Evolutionary conservation across 2,797 vertebrate species (phyloP), one percentile per base, ranked within the genome.

Genomic region (Garrulus glandarius): DNA sequence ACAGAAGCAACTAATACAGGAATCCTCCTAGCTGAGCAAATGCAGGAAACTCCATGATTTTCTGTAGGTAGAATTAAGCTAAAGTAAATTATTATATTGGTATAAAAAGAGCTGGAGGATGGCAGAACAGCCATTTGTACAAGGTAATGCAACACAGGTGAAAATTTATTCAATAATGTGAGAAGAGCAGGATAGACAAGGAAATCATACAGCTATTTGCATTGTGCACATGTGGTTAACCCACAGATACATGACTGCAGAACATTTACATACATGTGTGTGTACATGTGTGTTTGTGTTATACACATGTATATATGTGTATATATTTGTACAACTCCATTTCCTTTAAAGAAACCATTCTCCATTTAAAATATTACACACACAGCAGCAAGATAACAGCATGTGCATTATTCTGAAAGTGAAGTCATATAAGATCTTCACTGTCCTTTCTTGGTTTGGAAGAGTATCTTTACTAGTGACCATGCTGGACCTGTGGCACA

Each of bases 221-320:
- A 47, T 21, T 4, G 2, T 89, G 24, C 10, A 36, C 43, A 24
- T 60, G 16, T 5, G 23, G 5, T 56, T 80, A 81, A 52, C 41
- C 7, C 17, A 64, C 13, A 49, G 18, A 11, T 5, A 75, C 13
- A 32, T 44, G 64, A 34, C 6, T 64, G 30, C n/a, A 81, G n/a
- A 64, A 27, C 23, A 44, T 74, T 61, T 67, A 39, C 24, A 18
- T 37, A 9, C 3, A 0, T 56, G 7, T 22, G 9, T 34, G 6
- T 37, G 3, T 22, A 0, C 32, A 4, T 13, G 1, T 34, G 1
- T 80, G 4, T 60, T 8, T 41, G 29, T n/a, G 27, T 29, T 22
- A 41, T 11, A 10, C 13, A 27, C 17, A 5, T 24, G 2, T 43
- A 23, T 34, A 5, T 32, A 10, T 11, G 3, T 23, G 4, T 41